Percentiles rank a stretch among this genome's conserved stretches.
Conservation (phyloP, 1,140 invertebrate species). For the Lasaia peninsularis region DNA sequence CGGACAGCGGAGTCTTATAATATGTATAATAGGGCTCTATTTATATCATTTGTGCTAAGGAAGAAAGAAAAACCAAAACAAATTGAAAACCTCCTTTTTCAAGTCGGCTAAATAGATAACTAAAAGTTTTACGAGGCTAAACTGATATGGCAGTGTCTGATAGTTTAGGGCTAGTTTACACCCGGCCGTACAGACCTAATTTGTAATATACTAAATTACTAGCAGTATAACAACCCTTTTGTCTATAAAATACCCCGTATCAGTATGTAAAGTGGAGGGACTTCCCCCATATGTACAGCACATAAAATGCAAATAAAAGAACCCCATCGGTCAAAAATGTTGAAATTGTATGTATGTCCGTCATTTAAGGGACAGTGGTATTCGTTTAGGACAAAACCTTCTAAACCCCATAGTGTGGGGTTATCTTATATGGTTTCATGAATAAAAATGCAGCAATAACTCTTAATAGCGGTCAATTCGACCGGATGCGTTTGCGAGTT, state of each 20-base stretch:
- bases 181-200: background rate
- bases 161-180: background rate
- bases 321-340: constrained; percentile 7
- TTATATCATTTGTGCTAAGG: no score
- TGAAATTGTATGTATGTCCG: background rate
- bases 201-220: background rate
- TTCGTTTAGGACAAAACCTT: constrained; percentile 7
- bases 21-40: no score
- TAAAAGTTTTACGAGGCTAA: no score
- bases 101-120: no score
- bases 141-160: background rate
- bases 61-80: no score
- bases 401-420: constrained; percentile 20
- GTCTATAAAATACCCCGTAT: background rate
- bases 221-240: constrained; percentile 4
- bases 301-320: constrained; percentile 15
- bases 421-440: constrained; percentile 62
- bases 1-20: no score
- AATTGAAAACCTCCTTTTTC: no score
- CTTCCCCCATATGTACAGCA: constrained; percentile 12
- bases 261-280: constrained; percentile 2
- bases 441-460: constrained; percentile 69
- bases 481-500: constrained; percentile 40
- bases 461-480: constrained; percentile 62
- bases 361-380: constrained; percentile 1